Evolutionary conservation across 2,113 vertebrate species (phyloP), one percentile per base, ranked within the genome.

Genomic region (Oenanthe oenanthe): DNA sequence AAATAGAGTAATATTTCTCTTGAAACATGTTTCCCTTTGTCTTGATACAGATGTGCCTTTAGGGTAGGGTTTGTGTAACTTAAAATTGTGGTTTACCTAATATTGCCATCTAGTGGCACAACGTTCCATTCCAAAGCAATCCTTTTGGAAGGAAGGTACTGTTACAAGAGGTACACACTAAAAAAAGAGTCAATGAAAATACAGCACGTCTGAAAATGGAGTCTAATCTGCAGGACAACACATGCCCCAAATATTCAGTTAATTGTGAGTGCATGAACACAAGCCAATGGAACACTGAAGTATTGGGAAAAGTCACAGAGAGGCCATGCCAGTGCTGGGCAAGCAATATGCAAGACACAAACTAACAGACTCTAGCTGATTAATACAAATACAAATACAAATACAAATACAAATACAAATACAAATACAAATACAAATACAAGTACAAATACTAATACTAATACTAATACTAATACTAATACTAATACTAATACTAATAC

Each of bases 91-190:
- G 18, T 96, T 94, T 91, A 82, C 88, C 32, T 82, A 24, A 95
- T 71, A 91, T 80, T 96, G 96, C 96, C 97, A 97, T 93, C 96
- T 97, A 94, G 95, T 83, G 96, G 96, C 51, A 13, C 1, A 85
- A 40, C 6, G 7, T 31, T 26, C 6, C 26, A 32, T 40, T 68
- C 42, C n/a, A 47, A 85, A 88, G 28, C 10, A 57, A 60, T 42
- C 26, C 17, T 50, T 56, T n/a, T 16, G 58, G 36, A 71, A 62
- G 21, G n/a, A 57, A 66, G 10, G 25, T 21, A 20, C 12, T 17
- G 2, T 31, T 43, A 5, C 4, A 20, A 24, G 43, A 24, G 50
- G 68, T 28, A 21, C 17, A 40, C 1, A 2, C 12, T 24, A 62
- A 53, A 82, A 82, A 65, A 67, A 61, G 3, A 58, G 4, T 42